phyloP scores from a whole-genome alignment of 2,888 invertebrate genomes.

The Carabus problematicus region DNA sequence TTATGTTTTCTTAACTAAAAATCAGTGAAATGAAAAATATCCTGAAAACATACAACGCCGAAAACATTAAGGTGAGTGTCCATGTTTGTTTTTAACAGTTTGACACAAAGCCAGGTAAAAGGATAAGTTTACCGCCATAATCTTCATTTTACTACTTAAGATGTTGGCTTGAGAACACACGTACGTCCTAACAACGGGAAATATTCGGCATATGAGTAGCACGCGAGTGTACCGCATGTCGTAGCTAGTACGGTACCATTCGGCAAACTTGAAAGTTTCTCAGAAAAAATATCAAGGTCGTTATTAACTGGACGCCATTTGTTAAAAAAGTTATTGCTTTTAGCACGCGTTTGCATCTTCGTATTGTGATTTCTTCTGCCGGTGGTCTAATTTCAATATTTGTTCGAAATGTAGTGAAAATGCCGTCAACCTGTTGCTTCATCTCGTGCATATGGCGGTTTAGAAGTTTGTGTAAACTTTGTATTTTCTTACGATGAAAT shows the following conservation, averaged over 20 bases:
- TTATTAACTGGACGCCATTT: constrained; percentile 58
- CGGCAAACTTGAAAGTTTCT: constrained; percentile 51
- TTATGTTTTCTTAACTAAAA: constrained; percentile 21
- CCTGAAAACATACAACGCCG: constrained; percentile 12
- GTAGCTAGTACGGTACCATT: constrained; percentile 33
- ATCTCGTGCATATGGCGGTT: constrained; percentile 25
- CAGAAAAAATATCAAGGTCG: constrained; percentile 59
- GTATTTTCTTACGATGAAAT: not conserved
- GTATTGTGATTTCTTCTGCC: constrained; percentile 28
- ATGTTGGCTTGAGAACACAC: constrained; percentile 24
- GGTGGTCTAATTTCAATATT: not conserved
- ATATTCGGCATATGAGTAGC: constrained; percentile 24
- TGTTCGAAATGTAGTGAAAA: not conserved
- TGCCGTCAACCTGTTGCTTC: constrained; percentile 51
- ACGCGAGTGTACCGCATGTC: constrained; percentile 19
- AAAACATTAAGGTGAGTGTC: constrained; percentile 16
- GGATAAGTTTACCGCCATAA: constrained; percentile 44
- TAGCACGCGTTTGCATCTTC: constrained; percentile 43
- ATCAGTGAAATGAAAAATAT: constrained; percentile 28
- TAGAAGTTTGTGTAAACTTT: constrained; percentile 3
- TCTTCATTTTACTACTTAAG: constrained; percentile 29
- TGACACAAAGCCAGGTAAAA: constrained; percentile 37
- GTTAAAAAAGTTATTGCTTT: constrained; percentile 54
- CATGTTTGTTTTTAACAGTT: constrained; percentile 17
- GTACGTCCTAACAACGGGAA: constrained; percentile 14